These are phyloP conservation scores for Gallinago nigripennis DNA, from an alignment of 2,797 vertebrate species.

Conservation along the genomic window DNA sequence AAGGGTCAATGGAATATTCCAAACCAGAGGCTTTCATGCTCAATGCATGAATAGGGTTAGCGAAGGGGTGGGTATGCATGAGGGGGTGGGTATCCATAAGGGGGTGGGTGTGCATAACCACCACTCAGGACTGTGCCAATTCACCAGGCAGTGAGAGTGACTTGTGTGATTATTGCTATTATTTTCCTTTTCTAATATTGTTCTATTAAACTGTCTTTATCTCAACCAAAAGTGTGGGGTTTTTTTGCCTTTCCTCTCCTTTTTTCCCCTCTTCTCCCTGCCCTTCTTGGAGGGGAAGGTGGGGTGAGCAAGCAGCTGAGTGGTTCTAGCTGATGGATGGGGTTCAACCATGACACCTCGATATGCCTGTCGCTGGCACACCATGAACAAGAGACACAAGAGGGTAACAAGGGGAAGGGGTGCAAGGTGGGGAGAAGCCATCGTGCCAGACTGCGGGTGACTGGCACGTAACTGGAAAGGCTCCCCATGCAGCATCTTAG, in stretches of 20 bases:
- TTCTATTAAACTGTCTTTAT: neutral
- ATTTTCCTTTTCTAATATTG: neutral
- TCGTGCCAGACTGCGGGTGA: neutral
- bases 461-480: neutral
- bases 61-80: neutral
- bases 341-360: rapidly evolving
- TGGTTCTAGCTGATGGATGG: neutral
- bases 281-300: neutral
- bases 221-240: neutral
- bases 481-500: neutral
- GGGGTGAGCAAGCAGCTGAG: neutral
- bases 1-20: neutral
- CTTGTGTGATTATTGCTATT: neutral
- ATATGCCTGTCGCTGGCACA: neutral
- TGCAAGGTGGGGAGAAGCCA: neutral
- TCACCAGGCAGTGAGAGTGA: neutral
- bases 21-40: neutral
- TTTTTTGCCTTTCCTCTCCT: too few relatives aligned
- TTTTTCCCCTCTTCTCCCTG: neutral
- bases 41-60: neutral
- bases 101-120: neutral
- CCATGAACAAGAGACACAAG: rapidly evolving
- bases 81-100: neutral
- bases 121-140: neutral
- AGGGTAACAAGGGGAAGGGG: neutral